Evolutionary conservation across 2,888 invertebrate genomes (phyloP), one percentile per base, ranked within the genome.

Genomic region (Dynastes maya): DNA sequence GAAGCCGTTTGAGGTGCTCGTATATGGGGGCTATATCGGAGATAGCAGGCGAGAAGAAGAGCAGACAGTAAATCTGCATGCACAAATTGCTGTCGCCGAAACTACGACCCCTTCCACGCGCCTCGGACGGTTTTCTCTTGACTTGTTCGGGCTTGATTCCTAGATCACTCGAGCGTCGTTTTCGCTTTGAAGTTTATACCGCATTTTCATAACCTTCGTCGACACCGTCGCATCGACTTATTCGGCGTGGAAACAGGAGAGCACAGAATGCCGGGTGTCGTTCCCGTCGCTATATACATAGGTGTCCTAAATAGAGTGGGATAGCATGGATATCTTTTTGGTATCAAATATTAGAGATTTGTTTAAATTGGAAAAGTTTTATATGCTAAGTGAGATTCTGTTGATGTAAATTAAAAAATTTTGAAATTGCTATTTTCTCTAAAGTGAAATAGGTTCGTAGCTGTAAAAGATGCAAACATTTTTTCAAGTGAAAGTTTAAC

Each of bases 151-250:
- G 84, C 85, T 85, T 84, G 86, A 86, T 86, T 86, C 83, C 82
- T 83, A 83, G 86, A 87, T 86, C 86, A 83, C 82, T 85, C 81
- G 84, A 83, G 83, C 83, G 83, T 83, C 82, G 83, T n/a, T 84
- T 84, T 84, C 85, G 83, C 86, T 87, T 87, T 87, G 87, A 87
- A 85, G 87, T 86, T 82, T 86, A 85, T 85, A 86, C 85, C 86
- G 86, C 86, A 86, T 87, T 87, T 87, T 86, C 86, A 86, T 86
- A 86, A 86, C 86, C 84, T 83, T 83, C 82, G 78, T 63, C 80
- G 77, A 78, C 78, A 37, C 70, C 49, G 45, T 45, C 45, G 45
- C 45, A 45, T 8, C 45, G 45, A 45, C 9, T 45, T 45, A 70
- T 61, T 45, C 45, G 45, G 45, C 45, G 45, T 45, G 11, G 45